These are phyloP conservation scores for Orthonevra nobilis DNA, from an alignment of 2,888 invertebrate species.

Conservation along the genomic window DNA sequence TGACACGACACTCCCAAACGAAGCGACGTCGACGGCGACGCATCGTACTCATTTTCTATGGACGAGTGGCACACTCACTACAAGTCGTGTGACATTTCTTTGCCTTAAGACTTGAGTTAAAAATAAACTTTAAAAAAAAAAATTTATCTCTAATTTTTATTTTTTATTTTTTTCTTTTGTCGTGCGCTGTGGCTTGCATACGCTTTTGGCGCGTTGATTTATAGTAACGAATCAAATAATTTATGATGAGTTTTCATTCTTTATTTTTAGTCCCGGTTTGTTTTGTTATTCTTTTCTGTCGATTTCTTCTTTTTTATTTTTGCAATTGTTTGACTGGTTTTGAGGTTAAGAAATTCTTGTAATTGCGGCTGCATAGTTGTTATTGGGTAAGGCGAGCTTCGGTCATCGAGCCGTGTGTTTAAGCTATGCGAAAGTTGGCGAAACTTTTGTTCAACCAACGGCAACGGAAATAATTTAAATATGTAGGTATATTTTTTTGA, in stretches of 20 bases:
- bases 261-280: constrained; percentile 12
- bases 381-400: constrained; percentile 3
- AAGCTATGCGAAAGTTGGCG: constrained; percentile 42
- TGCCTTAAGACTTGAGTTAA: constrained; percentile 32
- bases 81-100: constrained; percentile 50
- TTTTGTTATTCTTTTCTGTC: constrained; percentile 1
- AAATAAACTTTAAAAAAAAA: constrained; percentile 38
- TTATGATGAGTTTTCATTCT: constrained; percentile 14
- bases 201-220: constrained; percentile 18
- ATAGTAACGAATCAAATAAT: constrained; percentile 21
- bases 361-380: constrained; percentile 9
- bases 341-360: constrained; percentile 29
- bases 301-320: constrained; percentile 1
- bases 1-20: constrained; percentile 7
- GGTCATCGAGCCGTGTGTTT: constrained; percentile 1
- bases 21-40: constrained; percentile 28
- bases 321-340: constrained; percentile 39
- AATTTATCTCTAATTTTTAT: no score
- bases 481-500: constrained; percentile 42
- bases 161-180: constrained; percentile 54
- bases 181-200: constrained; percentile 35
- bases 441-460: constrained; percentile 38
- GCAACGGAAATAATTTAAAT: constrained; percentile 44
- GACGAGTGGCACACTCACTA: constrained; percentile 18
- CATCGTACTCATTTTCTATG: constrained; percentile 47